Base-by-base conservation (phyloP, 1,140 invertebrate genomes). In the Popillia japonica region DNA sequence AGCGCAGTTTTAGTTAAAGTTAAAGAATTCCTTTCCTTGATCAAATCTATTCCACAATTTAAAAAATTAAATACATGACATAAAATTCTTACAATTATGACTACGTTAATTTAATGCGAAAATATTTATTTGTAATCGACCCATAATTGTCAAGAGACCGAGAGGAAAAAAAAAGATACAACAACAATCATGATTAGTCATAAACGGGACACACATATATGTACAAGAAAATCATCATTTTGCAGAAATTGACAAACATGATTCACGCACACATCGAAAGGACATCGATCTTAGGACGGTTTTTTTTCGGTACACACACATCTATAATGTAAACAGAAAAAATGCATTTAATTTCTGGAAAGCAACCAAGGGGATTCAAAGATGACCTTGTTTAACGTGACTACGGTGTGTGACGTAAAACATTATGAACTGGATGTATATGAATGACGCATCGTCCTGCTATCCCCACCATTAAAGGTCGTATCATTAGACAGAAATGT, bases 401-500 rank as follows among this genome's bases (percentile, higher is more conserved):
- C 11, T 23, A 23, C 23, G 23, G 17, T 20, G 17, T 64, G 61
- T 64, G 61, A 64, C 61, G 61, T 64, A 64, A 64, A 64, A n/a
- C n/a, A n/a, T n/a, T n/a, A n/a, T n/a, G n/a, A n/a, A n/a, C n/a
- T n/a, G n/a, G n/a, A n/a, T 20, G 17, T 64, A 64, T 75, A 48
- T 75, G 74, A 75, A 75, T 75, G 74, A 75, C 74, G 74, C 74
- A 75, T 75, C 34, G 34, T 7, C 41, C 34, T 27, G 27, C 3
- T 34, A 11, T 48, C 44, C 74, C 74, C 74, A 22, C 22, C 40
- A 73, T 42, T 73, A 73, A 73, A 73, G 72, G 72, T 73, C 72
- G 72, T 41, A 73, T 73, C 72, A 73, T 73, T 73, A 73, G 72
- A 40, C 72, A 40, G n/a, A 42, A 40, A 34, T 73, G 72, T 73